These are phyloP conservation scores for Ceratotherium simum DNA, from an alignment of 2,113 vertebrate genomes.

Conservation along the genomic window DNA sequence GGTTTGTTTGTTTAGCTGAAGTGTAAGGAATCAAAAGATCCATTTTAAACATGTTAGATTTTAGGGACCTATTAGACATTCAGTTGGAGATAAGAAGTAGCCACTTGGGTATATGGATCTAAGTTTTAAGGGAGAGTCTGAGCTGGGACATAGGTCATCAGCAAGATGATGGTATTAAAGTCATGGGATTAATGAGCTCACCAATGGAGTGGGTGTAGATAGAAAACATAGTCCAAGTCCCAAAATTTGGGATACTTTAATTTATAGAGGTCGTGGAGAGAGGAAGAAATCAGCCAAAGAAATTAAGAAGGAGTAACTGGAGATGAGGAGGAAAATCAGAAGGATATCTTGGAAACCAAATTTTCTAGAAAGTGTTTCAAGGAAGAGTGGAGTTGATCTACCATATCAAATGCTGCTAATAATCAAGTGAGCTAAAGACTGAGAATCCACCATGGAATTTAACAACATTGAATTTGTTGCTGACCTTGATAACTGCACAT, in stretches of 20 bases:
- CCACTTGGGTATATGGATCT: background rate
- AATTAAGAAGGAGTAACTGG: background rate
- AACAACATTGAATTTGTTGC: background rate
- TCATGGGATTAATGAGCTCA: background rate
- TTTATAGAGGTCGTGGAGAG: background rate
- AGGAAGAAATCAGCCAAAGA: background rate
- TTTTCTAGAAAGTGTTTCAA: constrained; percentile 26
- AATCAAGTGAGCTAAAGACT: background rate
- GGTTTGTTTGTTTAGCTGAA: background rate
- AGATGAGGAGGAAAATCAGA: background rate
- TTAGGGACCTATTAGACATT: background rate
- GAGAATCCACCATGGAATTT: background rate
- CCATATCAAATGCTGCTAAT: background rate
- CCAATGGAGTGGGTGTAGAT: background rate
- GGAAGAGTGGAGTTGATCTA: background rate
- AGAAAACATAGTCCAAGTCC: background rate
- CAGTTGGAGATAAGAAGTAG: background rate
- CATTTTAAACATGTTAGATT: background rate
- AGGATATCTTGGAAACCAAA: background rate
- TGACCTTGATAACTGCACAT: background rate
- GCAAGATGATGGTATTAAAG: background rate
- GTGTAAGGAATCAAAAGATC: background rate
- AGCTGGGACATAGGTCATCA: background rate
- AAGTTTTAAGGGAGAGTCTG: background rate
- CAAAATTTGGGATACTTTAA: background rate